Evolutionary conservation across 35 echinoderm and acorn worm species (phyloP), one percentile per base, ranked within the genome.

Genomic region (Lytechinus variegatus): DNA sequence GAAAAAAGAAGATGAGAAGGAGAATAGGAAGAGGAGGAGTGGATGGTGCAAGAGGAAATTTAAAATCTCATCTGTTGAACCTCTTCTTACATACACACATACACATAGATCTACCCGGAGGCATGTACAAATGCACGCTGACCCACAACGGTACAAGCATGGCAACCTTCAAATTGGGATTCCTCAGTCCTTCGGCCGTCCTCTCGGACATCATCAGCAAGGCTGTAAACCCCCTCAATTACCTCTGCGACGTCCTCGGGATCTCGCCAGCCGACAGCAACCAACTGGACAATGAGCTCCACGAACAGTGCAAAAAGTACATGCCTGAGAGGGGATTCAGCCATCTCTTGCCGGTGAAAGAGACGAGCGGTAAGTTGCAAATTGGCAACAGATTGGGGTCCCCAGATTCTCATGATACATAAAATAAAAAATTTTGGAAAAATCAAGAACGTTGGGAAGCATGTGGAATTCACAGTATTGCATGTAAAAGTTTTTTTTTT

Each of bases 191-290:
- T 8, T 55, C 95, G 53, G 96, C 95, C 60, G 86, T 95, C 21
- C 91, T 98, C 0, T 27, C 95, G n/a, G 86, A 97, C 54, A 58
- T 86, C 7, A 55, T 98, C 52, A 94, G 55, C 28, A 87, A 86
- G 13, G 53, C 52, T 10, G 52, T 95, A 16, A 89, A 98, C 27
- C 97, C 97, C 13, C 92, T 98, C 71, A 95, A 95, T 27, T 96
- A 95, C 86, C 95, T 98, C 94, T 98, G 97, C 71, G 94, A 98
- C 21, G 95, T 95, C 5, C 92, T 98, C 10, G 95, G 93, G 19
- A 94, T 98, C 33, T 98, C 97, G 27, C 91, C 97, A 10, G 96
- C 97, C 29, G 90, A 94, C 86, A 92, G 91, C 13, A 98, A 98
- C 61, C 27, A 95, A 58, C 96, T 98, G 6, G 97, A 98, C 57